Conservation (phyloP, 2,888 invertebrate genomes). For the Eurytoma californica region DNA sequence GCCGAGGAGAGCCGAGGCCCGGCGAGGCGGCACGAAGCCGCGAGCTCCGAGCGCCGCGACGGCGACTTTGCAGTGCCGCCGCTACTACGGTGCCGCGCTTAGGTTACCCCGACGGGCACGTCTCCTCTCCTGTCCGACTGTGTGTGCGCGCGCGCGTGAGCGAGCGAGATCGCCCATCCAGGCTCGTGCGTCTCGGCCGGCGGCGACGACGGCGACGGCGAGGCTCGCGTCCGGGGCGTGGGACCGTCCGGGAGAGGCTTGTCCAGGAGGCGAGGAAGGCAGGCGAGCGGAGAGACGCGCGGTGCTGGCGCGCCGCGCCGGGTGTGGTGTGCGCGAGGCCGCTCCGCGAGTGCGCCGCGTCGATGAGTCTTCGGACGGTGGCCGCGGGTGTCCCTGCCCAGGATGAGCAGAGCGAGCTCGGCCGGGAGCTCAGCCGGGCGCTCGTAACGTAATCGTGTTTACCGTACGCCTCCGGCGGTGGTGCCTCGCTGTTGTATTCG, state of each 20-base stretch:
- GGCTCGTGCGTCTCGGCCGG: too few relatives aligned
- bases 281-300: not conserved
- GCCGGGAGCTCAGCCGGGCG: not conserved
- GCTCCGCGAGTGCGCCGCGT: not conserved
- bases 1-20: slow-evolving; percentile 31
- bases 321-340: slow-evolving; percentile 10
- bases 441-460: not conserved
- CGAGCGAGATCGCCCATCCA: too few relatives aligned
- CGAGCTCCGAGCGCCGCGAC: slow-evolving; percentile 40
- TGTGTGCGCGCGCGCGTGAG: not conserved
- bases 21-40: slow-evolving; percentile 26
- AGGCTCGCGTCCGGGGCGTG: too few relatives aligned
- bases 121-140: not conserved
- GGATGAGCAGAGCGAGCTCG: slow-evolving; percentile 11
- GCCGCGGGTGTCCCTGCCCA: not conserved
- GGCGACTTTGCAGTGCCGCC: slow-evolving; percentile 50
- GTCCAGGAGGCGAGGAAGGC: not conserved
- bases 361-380: not conserved
- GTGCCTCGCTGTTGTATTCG: too few relatives aligned
- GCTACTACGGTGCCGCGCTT: slow-evolving; percentile 56
- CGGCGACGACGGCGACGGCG: too few relatives aligned
- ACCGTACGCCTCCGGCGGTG: too few relatives aligned
- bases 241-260: too few relatives aligned
- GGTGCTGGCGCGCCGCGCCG: not conserved
- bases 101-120: slow-evolving; percentile 44